phyloP scores from a whole-genome alignment of 2,888 invertebrate genomes.

The Sceliomorpha sp. region DNA sequence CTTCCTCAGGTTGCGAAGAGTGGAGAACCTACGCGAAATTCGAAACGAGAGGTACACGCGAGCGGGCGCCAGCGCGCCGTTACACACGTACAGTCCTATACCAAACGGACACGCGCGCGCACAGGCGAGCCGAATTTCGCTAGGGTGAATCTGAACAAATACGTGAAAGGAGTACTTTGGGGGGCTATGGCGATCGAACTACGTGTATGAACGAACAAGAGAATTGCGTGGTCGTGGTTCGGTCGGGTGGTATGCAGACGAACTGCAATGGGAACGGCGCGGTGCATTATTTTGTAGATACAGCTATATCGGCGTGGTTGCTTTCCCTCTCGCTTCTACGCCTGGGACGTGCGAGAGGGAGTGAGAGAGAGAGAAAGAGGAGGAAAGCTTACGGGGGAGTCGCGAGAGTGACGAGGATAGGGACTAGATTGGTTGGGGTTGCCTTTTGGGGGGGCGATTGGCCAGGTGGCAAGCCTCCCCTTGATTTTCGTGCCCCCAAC shows the following conservation, averaged over 20 bases:
- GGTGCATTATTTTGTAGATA: conserved; percentile 66
- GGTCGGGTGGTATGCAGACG: conserved; percentile 66
- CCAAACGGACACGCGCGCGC: background rate
- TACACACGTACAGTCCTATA: background rate
- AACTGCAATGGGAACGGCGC: conserved; percentile 63
- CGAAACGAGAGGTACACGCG: conserved; percentile 30
- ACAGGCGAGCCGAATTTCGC: conserved; percentile 23
- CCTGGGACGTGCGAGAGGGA: too few species aligned
- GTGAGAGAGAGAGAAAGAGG: conserved; percentile 31
- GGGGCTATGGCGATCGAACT: conserved; percentile 53
- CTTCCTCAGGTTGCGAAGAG: conserved; percentile 31
- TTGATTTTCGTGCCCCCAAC: conserved; percentile 71
- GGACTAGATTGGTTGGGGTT: conserved; percentile 46
- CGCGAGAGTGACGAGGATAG: too few species aligned
- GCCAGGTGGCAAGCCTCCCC: conserved; percentile 72
- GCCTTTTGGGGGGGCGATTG: conserved; percentile 64
- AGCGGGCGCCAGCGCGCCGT: background rate
- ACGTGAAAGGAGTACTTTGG: conserved; percentile 53
- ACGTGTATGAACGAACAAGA: conserved; percentile 53
- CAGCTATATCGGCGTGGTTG: conserved; percentile 42
- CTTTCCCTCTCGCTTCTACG: too few species aligned
- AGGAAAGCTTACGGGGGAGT: conserved; percentile 19
- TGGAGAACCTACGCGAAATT: conserved; percentile 32
- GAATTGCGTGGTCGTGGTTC: conserved; percentile 65
- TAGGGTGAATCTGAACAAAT: conserved; percentile 60